Base-by-base conservation (phyloP, 2,888 invertebrate species). In the Clitarchus hookeri region DNA sequence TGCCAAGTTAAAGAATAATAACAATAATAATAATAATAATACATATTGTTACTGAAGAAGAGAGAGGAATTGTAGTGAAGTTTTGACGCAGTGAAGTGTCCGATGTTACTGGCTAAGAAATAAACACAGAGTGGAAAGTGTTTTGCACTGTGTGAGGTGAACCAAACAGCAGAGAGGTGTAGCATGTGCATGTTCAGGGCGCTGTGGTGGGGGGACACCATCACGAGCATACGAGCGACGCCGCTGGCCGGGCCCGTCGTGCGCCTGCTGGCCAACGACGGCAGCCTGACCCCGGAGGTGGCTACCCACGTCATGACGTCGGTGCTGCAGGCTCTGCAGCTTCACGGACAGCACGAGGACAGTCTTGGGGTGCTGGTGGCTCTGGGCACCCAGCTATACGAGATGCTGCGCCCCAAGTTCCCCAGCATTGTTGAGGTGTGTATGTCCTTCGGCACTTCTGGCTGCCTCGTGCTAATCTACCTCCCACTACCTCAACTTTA, bases 301-400 rank as follows among this genome's bases (percentile, higher is more conserved):
- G 96, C 96, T 0, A 93, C 94, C 0, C 94, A 96, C 89, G 95
- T 97, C 84, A 95, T 97, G 91, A 94, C 95, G 0, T 95, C 96
- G 2, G 95, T 97, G 88, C 92, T 97, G 87, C 95, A 95, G 88
- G 97, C 97, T 84, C 93, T 98, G 88, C 96, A 97, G 88, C 92
- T 95, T 87, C 97, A 98, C 90, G 98, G 98, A 0, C 97, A 98
- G 90, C 98, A 98, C 91, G 98, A 98, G 89, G 95, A 96, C 19
- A 97, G 97, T 92, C 97, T 96, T 91, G 96, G 97, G 23, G 94
- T 95, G 0, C 91, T 98, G 83, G 25, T 97, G 9, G 95, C 95
- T 9, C 93, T 97, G 44, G 97, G 97, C 8, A 95, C 97, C 2
- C 96, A 96, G 92, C 95, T 97, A 85, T 98, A 98, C 91, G 98